Evolutionary conservation across 2,888 invertebrate genomes (phyloP).

Genomic region (Tenthredo amoena): DNA sequence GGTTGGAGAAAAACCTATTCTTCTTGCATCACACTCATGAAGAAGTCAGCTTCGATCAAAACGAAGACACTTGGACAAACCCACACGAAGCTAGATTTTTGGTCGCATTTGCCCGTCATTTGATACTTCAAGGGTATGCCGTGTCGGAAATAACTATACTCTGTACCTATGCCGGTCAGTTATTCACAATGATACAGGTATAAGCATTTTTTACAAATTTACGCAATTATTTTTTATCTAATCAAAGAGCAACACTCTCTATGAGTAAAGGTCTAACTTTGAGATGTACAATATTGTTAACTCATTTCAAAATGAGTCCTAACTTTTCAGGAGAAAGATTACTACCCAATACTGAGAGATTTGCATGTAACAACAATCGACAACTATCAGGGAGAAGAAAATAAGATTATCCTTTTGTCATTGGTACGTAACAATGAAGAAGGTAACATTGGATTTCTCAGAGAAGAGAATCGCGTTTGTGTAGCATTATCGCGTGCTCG

Average conservation of each 20-base stretch:
- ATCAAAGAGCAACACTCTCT: neutral
- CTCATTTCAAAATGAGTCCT: neutral
- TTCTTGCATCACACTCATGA: slow-evolving; percentile 51
- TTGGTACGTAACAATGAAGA: slow-evolving; percentile 87
- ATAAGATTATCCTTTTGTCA: slow-evolving; percentile 88
- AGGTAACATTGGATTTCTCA: slow-evolving; percentile 86
- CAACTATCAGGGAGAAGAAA: slow-evolving; percentile 91
- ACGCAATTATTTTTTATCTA: neutral
- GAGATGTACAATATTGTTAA: neutral
- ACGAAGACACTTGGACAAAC: slow-evolving; percentile 52
- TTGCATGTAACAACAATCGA: slow-evolving; percentile 86
- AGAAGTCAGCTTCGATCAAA: slow-evolving; percentile 36
- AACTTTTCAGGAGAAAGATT: neutral
- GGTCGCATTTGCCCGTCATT: slow-evolving; percentile 52
- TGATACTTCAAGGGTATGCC: slow-evolving; percentile 53
- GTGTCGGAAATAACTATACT: slow-evolving; percentile 54
- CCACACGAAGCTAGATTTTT: slow-evolving; percentile 53
- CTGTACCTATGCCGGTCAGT: slow-evolving; percentile 55
- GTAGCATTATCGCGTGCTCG: slow-evolving; percentile 89
- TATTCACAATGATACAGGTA: slow-evolving; percentile 51
- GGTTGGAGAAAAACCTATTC: slow-evolving; percentile 53
- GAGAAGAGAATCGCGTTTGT: slow-evolving; percentile 86
- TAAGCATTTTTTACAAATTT: neutral
- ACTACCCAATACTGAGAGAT: neutral
- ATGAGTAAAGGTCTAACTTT: neutral